phyloP scores from a whole-genome alignment of 2,113 vertebrate genomes.

The Tautogolabrus adspersus region DNA sequence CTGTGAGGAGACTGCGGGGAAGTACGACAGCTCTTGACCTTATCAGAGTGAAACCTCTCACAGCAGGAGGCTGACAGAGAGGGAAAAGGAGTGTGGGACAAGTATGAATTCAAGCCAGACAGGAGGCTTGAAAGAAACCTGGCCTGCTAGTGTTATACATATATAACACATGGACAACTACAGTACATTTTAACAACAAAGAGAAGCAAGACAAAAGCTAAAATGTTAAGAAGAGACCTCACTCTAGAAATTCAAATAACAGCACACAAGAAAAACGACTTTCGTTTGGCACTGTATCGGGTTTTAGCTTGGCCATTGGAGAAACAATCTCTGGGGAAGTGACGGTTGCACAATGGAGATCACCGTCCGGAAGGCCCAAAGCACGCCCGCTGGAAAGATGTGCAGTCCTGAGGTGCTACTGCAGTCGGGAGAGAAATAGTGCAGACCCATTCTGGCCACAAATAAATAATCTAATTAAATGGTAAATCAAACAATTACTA shows the following conservation, averaged over 20 bases:
- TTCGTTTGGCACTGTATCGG: no score
- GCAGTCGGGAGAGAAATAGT: no score
- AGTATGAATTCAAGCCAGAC: constrained; percentile 26
- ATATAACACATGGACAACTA: not conserved
- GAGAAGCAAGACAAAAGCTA: not conserved
- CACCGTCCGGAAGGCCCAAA: no score
- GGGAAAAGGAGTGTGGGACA: constrained; percentile 26
- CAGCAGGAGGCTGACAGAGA: constrained; percentile 39
- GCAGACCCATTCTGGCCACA: no score
- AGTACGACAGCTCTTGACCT: constrained; percentile 28
- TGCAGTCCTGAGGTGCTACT: no score
- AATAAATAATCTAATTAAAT: no score
- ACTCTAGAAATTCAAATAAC: not conserved
- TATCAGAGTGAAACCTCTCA: constrained; percentile 47
- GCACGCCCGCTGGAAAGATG: no score
- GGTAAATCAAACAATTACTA: no score
- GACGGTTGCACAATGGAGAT: no score
- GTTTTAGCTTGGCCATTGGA: no score
- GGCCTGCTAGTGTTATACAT: constrained; percentile 1
- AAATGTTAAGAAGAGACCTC: not conserved
- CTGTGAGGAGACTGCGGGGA: constrained; percentile 15
- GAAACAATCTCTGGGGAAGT: no score
- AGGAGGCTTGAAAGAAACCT: constrained; percentile 32
- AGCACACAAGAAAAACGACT: not conserved
- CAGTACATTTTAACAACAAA: constrained; percentile 15